A percentile compares a stretch with the other conserved stretches of the same genome.
These are phyloP conservation scores for Otus scops DNA, from an alignment of 2,797 vertebrate genomes.

Conservation along the genomic window DNA sequence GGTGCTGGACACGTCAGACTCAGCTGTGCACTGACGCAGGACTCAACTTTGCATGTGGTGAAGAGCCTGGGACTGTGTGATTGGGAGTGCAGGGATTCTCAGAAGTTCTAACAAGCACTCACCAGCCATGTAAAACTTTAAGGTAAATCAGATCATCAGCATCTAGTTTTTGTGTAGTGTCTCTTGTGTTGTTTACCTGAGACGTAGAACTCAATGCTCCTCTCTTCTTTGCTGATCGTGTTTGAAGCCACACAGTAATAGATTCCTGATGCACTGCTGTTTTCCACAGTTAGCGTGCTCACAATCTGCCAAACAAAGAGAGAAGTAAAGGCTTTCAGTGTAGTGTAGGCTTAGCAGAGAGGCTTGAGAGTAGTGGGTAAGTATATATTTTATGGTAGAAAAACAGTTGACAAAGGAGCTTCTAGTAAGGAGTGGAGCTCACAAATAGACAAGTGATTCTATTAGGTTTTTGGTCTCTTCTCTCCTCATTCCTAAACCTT, in stretches of 20 bases:
- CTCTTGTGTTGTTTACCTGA: conserved; percentile 74
- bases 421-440: background rate
- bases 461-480: background rate
- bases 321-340: background rate
- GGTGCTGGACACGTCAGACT: background rate
- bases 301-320: conserved; percentile 73
- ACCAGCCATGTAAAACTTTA: accelerated
- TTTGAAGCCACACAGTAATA: conserved; percentile 83
- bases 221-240: conserved; percentile 57
- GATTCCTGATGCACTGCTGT: conserved; percentile 79
- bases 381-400: background rate
- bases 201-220: conserved; percentile 81
- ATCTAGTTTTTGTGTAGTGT: background rate
- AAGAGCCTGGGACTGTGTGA: background rate
- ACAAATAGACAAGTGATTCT: background rate
- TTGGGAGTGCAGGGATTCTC: background rate
- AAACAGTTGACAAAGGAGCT: background rate
- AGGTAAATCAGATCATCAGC: no score
- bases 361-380: background rate
- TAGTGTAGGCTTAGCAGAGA: background rate
- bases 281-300: conserved; percentile 77
- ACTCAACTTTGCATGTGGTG: background rate
- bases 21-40: background rate
- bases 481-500: background rate
- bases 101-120: accelerated